Percentiles rank a stretch among this genome's conserved stretches.
phyloP scores from a whole-genome alignment of 2,113 vertebrate genomes.

The Gasterosteus nipponicus region DNA sequence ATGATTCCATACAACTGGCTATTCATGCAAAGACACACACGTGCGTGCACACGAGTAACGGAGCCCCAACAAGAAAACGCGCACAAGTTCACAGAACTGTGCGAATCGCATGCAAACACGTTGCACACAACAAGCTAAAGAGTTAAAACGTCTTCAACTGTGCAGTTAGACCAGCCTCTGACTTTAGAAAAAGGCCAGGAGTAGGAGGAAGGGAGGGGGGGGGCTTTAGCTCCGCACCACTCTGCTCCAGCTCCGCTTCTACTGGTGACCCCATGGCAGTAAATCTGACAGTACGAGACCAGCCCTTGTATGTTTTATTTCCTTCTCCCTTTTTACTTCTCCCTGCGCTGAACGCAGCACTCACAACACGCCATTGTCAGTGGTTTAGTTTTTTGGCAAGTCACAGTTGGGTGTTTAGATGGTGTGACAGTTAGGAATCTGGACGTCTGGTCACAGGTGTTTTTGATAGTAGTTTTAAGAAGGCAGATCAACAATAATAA shows the following conservation, averaged over 20 bases:
- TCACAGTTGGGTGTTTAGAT: slow-evolving; percentile 29
- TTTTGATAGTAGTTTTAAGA: background rate
- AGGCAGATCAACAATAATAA: slow-evolving; percentile 2
- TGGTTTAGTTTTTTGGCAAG: slow-evolving; percentile 33
- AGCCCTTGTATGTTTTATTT: slow-evolving; percentile 2
- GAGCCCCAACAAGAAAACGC: background rate
- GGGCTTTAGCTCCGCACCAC: slow-evolving; percentile 61
- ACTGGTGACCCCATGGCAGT: slow-evolving; percentile 63
- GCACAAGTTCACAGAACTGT: background rate
- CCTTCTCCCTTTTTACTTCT: background rate
- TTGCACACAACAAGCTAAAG: background rate
- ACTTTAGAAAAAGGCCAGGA: slow-evolving; percentile 20
- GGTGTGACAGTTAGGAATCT: slow-evolving; percentile 39
- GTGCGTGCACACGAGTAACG: background rate
- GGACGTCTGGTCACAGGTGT: slow-evolving; percentile 39
- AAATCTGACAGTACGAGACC: slow-evolving; percentile 63
- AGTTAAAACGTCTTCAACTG: background rate
- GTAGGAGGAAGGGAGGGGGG: slow-evolving; percentile 23
- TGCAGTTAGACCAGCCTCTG: background rate
- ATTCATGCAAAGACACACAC: background rate
- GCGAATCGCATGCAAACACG: background rate
- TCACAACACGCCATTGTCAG: slow-evolving; percentile 29
- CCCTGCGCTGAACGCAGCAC: slow-evolving; percentile 4
- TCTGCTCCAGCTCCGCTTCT: slow-evolving; percentile 69
- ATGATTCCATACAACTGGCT: slow-evolving; percentile 11